These are phyloP conservation scores for Clanis bilineata DNA, from an alignment of 2,888 invertebrate genomes.

Conservation along the genomic window DNA sequence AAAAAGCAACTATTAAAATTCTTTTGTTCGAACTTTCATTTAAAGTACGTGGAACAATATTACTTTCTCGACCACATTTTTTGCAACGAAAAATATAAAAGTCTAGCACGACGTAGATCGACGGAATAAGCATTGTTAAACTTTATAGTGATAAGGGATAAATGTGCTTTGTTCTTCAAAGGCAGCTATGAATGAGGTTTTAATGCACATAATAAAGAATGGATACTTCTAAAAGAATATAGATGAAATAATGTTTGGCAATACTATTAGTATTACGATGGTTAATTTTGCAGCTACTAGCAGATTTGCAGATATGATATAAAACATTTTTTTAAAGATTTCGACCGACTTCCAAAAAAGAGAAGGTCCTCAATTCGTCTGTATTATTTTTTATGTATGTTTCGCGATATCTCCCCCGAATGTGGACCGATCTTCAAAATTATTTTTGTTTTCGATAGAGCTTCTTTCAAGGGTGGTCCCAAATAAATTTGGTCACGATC, in stretches of 20 bases:
- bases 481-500: too few species aligned
- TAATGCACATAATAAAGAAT: too few species aligned
- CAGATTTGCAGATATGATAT: too few species aligned
- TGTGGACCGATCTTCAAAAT: too few species aligned
- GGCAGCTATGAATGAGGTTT: background rate
- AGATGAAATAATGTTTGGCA: background rate
- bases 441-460: too few species aligned
- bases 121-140: constrained; percentile 1
- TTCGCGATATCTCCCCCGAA: too few species aligned
- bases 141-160: background rate
- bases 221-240: background rate
- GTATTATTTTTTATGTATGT: too few species aligned
- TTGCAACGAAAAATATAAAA: constrained; percentile 1
- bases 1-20: background rate
- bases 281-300: too few species aligned
- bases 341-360: too few species aligned
- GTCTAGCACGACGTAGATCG: background rate
- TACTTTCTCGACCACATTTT: background rate
- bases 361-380: too few species aligned
- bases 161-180: background rate
- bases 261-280: background rate
- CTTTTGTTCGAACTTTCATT: constrained; percentile 3
- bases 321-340: too few species aligned
- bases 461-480: too few species aligned
- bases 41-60: constrained; percentile 3